Evolutionary conservation across 2,888 invertebrate species (phyloP), one percentile per base, ranked within the genome.

Genomic region (Scaptodrosophila latifasciaeformis): DNA sequence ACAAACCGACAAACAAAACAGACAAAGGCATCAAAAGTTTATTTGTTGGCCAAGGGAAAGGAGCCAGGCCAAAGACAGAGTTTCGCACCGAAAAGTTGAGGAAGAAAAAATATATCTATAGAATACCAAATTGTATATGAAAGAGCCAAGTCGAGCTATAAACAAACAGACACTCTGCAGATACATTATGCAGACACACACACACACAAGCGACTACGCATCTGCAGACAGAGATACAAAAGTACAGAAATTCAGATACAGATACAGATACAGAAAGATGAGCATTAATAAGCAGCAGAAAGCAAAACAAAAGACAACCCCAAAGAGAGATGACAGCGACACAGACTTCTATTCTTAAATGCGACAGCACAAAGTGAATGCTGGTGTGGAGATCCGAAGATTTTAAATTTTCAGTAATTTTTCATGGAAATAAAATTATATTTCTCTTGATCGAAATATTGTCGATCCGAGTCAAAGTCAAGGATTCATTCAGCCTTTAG

Each of bases 161-260:
- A 67, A 34, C 37, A 50, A 37, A 35, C 64, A 65, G 53, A 54
- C 58, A 17, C 17, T 66, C 52, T 71, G 62, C 54, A 76, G 59
- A 72, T 76, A 72, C 77, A 79, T 79, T 69, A 71, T 77, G 74
- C 74, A 66, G 74, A 76, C 74, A 55, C 70, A 59, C 50, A 62
- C 37, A 29, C 42, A 44, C 42, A 49, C 27, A 47, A 37, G 43
- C 43, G 43, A 49, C 43, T 46, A 61, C 19, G 40, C 34, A 59
- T 55, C 69, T 59, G 50, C 70, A 58, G 66, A 66, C 21, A 49
- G 42, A 69, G 59, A 72, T 59, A 53, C 70, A 55, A 65, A 65
- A 7, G 55, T 51, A 51, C 46, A 46, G 13, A 27, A 39, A 48
- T 31, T 10, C 31, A 4, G 2, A 12, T 31, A 31, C 4, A 39